Evolutionary conservation across 35 echinoderm and acorn worm genomes (phyloP).

Genomic region (Anneissia japonica): DNA sequence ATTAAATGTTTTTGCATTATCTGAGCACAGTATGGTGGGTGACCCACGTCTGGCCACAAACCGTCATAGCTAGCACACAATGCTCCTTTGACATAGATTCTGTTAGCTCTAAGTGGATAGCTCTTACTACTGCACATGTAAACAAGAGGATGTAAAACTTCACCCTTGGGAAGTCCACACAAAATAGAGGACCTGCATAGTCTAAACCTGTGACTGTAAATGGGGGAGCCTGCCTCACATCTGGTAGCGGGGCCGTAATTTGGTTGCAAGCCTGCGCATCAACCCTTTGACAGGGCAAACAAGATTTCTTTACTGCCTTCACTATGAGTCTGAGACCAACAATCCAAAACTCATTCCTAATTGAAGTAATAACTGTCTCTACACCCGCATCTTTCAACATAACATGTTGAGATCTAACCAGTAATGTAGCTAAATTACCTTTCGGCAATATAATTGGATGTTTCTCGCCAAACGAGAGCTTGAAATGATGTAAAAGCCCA

Average conservation of each 20-base stretch:
- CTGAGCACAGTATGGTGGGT: not conserved
- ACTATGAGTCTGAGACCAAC: slow-evolving; percentile 12
- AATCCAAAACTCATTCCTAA: slow-evolving; percentile 9
- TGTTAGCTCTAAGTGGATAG: not conserved
- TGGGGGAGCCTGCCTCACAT: not conserved
- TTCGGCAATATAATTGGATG: too few species aligned
- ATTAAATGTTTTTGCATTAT: slow-evolving; percentile 6
- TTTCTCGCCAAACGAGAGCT: too few species aligned
- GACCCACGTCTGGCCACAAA: slow-evolving; percentile 9
- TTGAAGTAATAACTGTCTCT: not conserved
- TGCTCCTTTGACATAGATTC: not conserved
- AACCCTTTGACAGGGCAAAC: slow-evolving; percentile 4
- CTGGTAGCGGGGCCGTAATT: not conserved
- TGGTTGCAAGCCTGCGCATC: slow-evolving; percentile 22
- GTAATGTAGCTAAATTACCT: too few species aligned
- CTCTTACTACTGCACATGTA: slow-evolving; percentile 19
- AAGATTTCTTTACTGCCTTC: not conserved
- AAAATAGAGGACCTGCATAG: slow-evolving; percentile 12
- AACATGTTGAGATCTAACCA: not conserved
- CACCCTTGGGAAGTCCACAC: not conserved
- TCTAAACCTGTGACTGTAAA: slow-evolving; percentile 16
- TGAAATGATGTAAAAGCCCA: too few species aligned
- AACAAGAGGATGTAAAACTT: slow-evolving; percentile 4
- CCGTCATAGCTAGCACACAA: too few species aligned
- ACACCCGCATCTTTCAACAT: slow-evolving; percentile 22